Evolutionary conservation across 1,140 invertebrate species (phyloP), one percentile per base, ranked within the genome.

Genomic region (Brachionus asplanchnoidis): DNA sequence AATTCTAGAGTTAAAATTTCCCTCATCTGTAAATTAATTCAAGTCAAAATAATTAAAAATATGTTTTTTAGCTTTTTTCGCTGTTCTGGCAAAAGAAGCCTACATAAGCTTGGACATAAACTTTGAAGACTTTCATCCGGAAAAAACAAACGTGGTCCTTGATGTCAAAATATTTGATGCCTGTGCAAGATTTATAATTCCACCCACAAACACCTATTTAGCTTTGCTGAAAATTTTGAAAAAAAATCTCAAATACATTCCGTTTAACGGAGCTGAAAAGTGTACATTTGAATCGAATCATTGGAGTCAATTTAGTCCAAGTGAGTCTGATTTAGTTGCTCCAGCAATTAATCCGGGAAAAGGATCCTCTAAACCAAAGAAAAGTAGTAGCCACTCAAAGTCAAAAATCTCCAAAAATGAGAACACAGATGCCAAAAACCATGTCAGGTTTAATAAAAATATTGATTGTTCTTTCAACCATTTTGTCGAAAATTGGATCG

Each of bases 121-220:
- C 8, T 88, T 88, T 78, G 85, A 85, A 1, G 87, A 88, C 44
- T 88, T 88, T 77, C 83, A 84, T 17, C 86, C 88, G 3, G 85
- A 87, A 46, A 86, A 85, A 6, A 84, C 85, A 9, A 36, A 77
- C 20, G 50, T 87, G 14, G 85, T 86, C 53, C 87, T 86, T 28
- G 86, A 88, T 32, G 73, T 85, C 2, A 46, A 88, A 77, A 85
- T 86, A 44, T 75, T 88, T 65, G 66, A 86, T 36, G 77, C 87
- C 26, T 77, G 85, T 50, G 66, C 87, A 44, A 86, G 79, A 17
- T 82, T 82, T 11, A 82, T 68, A 12, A 56, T 82, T n/a, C 79
- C 79, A 40, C 79, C 79, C 7, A 82, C 53, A 9, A 82, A 82
- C 28, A 23, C 32, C 23, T 8, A 82, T 46, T 82, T 82, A 17